phyloP scores from a whole-genome alignment of 1,140 invertebrate species.

The Steinernema khuongi region DNA sequence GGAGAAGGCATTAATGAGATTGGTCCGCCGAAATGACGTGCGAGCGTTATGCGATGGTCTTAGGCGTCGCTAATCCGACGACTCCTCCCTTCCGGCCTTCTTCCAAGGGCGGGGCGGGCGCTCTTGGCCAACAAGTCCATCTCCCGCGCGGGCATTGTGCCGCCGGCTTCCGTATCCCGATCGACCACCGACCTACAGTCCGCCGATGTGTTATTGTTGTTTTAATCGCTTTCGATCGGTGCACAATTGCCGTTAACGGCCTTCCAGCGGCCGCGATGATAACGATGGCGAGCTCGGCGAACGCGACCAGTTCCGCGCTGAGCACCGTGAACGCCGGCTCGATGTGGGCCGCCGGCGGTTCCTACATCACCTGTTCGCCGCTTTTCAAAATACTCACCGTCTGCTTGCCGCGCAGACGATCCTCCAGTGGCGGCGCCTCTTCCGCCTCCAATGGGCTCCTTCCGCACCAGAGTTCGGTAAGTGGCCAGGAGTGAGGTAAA shows the following conservation, averaged over 20 bases:
- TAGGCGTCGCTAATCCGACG: constrained; percentile 7
- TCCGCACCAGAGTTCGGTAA: background rate
- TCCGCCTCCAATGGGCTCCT: background rate
- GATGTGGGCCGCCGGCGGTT: constrained; percentile 10
- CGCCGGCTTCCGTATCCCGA: background rate
- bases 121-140: background rate
- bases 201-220: background rate
- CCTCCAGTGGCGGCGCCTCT: background rate
- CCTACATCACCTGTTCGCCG: background rate
- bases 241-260: background rate
- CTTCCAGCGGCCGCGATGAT: background rate
- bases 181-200: background rate
- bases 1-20: too few relatives aligned
- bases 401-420: background rate
- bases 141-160: background rate
- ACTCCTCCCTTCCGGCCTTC: constrained; percentile 14
- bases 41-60: background rate
- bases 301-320: background rate
- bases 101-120: background rate
- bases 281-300: background rate
- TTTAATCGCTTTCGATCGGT: background rate
- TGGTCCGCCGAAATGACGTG: background rate
- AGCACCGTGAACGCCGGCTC: constrained; percentile 9
- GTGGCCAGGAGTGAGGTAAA: background rate
- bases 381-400: constrained; percentile 10